phyloP scores from a whole-genome alignment of 2,113 vertebrate species.

The Pandion haliaetus region DNA sequence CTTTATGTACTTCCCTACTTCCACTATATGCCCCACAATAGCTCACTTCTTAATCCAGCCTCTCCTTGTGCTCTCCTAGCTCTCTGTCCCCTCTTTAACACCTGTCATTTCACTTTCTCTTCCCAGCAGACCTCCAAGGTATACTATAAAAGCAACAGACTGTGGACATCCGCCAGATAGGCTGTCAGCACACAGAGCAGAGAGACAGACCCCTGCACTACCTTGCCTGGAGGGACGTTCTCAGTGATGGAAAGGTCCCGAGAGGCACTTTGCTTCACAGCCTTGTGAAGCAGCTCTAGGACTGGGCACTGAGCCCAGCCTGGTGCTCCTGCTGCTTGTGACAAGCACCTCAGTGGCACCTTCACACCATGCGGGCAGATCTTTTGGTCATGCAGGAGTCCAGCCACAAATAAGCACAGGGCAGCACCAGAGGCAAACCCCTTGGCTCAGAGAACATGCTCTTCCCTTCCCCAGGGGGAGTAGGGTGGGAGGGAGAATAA shows the following conservation, averaged over 20 bases:
- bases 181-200: neutral
- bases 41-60: neutral
- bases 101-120: neutral
- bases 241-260: neutral
- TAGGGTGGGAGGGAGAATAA: neutral
- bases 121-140: neutral
- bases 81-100: neutral
- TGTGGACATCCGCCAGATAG: neutral
- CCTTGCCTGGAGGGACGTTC: rapidly evolving
- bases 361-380: neutral
- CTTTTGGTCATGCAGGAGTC: neutral
- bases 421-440: neutral
- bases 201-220: neutral
- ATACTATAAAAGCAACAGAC: neutral
- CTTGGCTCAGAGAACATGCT: neutral
- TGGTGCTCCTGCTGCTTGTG: neutral
- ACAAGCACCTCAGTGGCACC: neutral
- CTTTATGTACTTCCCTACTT: neutral
- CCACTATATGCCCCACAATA: neutral
- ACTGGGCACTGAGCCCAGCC: neutral
- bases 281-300: neutral
- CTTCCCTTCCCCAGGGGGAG: neutral
- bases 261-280: neutral
- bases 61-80: neutral
- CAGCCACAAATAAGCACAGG: neutral